These are phyloP conservation scores for Ephialtes manifestator DNA, from an alignment of 2,888 invertebrate genomes.

Conservation along the genomic window DNA sequence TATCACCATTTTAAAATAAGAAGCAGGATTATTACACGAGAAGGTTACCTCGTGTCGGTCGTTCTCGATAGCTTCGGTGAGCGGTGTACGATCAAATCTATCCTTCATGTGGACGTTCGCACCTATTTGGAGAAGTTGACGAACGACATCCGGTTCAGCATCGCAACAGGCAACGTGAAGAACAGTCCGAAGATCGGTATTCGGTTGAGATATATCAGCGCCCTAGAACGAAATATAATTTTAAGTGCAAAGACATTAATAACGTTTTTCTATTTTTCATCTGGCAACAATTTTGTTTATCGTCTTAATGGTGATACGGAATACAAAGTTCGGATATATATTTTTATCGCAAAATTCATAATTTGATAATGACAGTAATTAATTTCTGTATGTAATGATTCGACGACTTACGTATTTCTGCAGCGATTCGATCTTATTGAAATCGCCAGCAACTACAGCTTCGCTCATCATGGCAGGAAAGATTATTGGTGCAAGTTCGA, in stretches of 20 bases:
- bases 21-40: no score
- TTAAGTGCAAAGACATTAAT: not conserved
- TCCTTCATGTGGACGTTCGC: constrained; percentile 94
- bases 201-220: constrained; percentile 91
- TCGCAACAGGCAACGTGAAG: constrained; percentile 93
- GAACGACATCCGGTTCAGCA: constrained; percentile 90
- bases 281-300: not conserved
- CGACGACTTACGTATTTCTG: constrained; percentile 82
- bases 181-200: constrained; percentile 92
- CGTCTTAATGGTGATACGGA: not conserved
- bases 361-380: not conserved
- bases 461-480: constrained; percentile 91
- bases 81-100: constrained; percentile 90
- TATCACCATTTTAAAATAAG: no score
- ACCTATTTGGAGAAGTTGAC: constrained; percentile 92
- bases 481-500: constrained; percentile 88
- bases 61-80: constrained; percentile 90
- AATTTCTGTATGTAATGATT: not conserved
- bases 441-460: constrained; percentile 88
- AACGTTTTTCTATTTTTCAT: not conserved
- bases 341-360: not conserved
- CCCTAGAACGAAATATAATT: constrained; percentile 86
- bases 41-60: constrained; percentile 87
- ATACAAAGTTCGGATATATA: not conserved
- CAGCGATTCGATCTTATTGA: constrained; percentile 87